Evolutionary conservation across 1,140 invertebrate genomes (phyloP), one percentile per base, ranked within the genome.

Genomic region (Tenebrio molitor): DNA sequence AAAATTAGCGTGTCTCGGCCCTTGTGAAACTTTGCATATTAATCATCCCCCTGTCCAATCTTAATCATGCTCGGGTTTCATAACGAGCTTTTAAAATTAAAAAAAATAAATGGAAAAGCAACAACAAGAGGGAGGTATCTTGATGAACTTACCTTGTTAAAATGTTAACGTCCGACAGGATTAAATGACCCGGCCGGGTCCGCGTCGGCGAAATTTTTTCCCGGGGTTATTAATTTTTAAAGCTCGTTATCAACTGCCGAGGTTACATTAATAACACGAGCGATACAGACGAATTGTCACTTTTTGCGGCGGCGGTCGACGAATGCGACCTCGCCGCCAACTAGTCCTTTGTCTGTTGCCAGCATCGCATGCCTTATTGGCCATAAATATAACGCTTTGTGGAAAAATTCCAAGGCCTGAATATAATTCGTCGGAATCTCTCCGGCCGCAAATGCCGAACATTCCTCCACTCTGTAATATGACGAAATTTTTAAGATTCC

Each of bases 1-100:
- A 15, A 66, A 66, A 66, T 66, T 66, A 66, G 64, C 36, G 64
- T 66, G 64, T 66, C 39, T 66, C 42, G 64, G 64, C 42, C 36
- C 42, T 41, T 44, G 23, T 15, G 64, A 66, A 66, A 66, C 64
- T 66, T 66, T 66, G 42, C 64, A 42, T 66, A 66, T 66, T 66
- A 66, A 66, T 66, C 64, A 66, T 66, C 36, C 33, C 62, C 25
- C 42, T 66, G 36, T 65, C 64, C 64, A 66, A 66, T 66, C 64
- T 66, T 66, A 66, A 66, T 66, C 64, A 66, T 65, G 64, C 64
- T 41, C 21, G 15, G 64, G 64, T 44, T 66, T 42, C 42, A 19
- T 66, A 66, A 66, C 64, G 64, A 42, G 64, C 64, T 44, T 66
- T 66, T 66, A 66, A 41, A 66, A 66, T 66, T 66, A 66, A 44